Conservation (phyloP, 2,113 vertebrate species). For the Thermophis baileyi region DNA sequence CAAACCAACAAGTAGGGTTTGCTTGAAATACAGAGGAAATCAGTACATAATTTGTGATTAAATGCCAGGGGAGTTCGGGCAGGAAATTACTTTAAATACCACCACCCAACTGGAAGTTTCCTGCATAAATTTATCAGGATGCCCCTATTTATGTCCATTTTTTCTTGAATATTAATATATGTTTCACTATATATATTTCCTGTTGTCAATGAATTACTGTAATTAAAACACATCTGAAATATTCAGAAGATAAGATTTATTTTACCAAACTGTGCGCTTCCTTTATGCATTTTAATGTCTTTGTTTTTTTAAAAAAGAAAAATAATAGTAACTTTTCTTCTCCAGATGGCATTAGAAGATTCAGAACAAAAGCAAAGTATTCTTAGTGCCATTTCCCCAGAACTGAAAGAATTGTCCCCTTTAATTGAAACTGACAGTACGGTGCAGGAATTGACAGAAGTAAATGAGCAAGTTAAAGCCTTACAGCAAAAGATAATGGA, state of each 20-base stretch:
- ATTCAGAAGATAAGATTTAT: background rate
- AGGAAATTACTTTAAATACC: background rate
- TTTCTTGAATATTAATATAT: background rate
- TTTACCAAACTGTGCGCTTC: background rate
- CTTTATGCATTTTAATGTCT: background rate
- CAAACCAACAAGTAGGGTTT: background rate
- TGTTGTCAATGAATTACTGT: background rate
- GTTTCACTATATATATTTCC: background rate
- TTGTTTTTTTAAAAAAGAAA: background rate
- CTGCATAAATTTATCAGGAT: background rate
- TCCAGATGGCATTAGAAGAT: slow-evolving; percentile 87
- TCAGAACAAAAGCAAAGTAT: slow-evolving; percentile 81
- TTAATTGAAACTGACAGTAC: slow-evolving; percentile 75
- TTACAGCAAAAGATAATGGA: slow-evolving; percentile 78
- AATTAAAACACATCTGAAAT: background rate
- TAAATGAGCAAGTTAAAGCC: slow-evolving; percentile 68
- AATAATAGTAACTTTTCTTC: background rate
- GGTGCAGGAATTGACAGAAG: slow-evolving; percentile 67
- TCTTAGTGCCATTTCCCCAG: slow-evolving; percentile 70
- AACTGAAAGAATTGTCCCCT: slow-evolving; percentile 79
- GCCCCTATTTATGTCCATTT: background rate
- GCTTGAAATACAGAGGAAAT: background rate
- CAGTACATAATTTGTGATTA: background rate
- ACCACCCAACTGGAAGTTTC: background rate
- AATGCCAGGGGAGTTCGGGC: background rate